These are phyloP conservation scores for Eupithecia subumbrata DNA, from an alignment of 2,888 invertebrate genomes.

Conservation along the genomic window DNA sequence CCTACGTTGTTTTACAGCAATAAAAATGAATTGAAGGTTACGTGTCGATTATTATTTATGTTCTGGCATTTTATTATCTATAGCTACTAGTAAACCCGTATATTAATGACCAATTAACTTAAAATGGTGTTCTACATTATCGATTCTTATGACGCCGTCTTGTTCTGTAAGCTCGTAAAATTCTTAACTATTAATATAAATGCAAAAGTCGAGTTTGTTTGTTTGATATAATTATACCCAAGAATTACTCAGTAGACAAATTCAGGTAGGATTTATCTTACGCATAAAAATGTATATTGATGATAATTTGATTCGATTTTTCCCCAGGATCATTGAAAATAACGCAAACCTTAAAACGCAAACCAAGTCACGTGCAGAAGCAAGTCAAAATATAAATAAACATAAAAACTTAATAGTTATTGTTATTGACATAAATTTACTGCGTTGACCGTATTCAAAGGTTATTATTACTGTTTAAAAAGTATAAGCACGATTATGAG, in stretches of 20 bases:
- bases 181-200: background rate
- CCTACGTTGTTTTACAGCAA: background rate
- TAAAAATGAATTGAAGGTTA: slow-evolving; percentile 2
- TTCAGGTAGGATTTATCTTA: background rate
- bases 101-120: slow-evolving; percentile 30
- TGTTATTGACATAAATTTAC: slow-evolving; percentile 41
- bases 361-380: background rate
- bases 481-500: background rate
- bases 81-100: slow-evolving; percentile 31
- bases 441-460: slow-evolving; percentile 42
- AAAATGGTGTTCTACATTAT: slow-evolving; percentile 22
- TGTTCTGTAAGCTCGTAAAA: slow-evolving; percentile 28
- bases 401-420: slow-evolving; percentile 40
- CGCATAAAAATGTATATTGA: background rate
- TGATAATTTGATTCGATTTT: background rate
- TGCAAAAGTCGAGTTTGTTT: background rate
- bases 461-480: slow-evolving; percentile 46
- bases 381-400: slow-evolving; percentile 34
- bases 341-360: background rate
- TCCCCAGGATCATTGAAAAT: background rate
- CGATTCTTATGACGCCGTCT: slow-evolving; percentile 26
- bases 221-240: background rate
- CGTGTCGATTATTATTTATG: slow-evolving; percentile 5
- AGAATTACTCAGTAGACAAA: background rate
- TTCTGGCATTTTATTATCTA: slow-evolving; percentile 6